Evolutionary conservation across 2,888 invertebrate species (phyloP).

Genomic region (Rhamphomyia laevipes): DNA sequence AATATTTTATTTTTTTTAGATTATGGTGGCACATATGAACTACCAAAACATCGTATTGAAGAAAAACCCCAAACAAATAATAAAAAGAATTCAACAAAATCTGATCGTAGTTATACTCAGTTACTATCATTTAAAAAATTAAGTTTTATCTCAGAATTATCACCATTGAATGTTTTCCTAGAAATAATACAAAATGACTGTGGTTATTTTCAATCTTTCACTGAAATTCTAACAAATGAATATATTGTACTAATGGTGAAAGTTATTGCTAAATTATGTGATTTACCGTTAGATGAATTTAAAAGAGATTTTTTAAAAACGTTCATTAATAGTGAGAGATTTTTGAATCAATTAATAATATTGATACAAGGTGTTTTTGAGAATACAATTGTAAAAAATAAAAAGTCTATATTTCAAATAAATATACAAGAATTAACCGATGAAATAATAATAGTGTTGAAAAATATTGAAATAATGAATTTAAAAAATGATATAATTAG

Average conservation of each 20-base stretch:
- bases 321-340: constrained; percentile 17
- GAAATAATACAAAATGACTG: constrained; percentile 12
- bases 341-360: constrained; percentile 16
- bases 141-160: constrained; percentile 8
- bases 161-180: constrained; percentile 14
- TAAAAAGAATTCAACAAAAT: neutral
- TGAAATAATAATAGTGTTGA: constrained; percentile 22
- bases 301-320: constrained; percentile 22
- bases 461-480: constrained; percentile 22
- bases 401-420: constrained; percentile 2
- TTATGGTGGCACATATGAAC: constrained; percentile 13
- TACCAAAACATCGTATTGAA: constrained; percentile 1
- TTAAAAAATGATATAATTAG: constrained; percentile 4
- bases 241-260: constrained; percentile 17
- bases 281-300: constrained; percentile 25
- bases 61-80: neutral
- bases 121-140: constrained; percentile 13
- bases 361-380: constrained; percentile 10
- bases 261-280: constrained; percentile 29
- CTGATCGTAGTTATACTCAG: constrained; percentile 4
- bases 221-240: constrained; percentile 5
- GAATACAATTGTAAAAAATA: constrained; percentile 1
- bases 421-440: neutral
- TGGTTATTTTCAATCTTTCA: constrained; percentile 12
- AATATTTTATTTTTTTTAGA: constrained; percentile 6